Evolutionary conservation across 2,888 invertebrate species (phyloP).

Genomic region (Portevinia maculata): DNA sequence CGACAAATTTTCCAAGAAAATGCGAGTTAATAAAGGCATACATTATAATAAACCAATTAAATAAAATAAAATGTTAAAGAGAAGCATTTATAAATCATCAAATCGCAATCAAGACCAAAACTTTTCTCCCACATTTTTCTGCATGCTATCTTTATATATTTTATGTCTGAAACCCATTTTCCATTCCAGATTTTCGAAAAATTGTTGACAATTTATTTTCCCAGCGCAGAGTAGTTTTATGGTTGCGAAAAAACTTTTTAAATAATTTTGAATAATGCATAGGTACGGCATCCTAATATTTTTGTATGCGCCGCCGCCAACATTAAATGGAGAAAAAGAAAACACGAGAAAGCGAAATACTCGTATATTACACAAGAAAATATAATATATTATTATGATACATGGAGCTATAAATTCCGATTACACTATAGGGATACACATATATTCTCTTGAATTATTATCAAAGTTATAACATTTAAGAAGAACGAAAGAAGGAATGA

Average conservation of each 20-base stretch:
- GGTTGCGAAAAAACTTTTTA: conserved; percentile 60
- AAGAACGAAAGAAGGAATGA: conserved; percentile 53
- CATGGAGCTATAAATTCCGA: conserved; percentile 72
- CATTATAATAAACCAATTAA: no score
- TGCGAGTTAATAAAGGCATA: no score
- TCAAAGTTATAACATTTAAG: conserved; percentile 73
- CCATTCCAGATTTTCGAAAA: conserved; percentile 12
- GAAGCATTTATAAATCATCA: no score
- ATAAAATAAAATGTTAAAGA: no score
- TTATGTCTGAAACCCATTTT: neutral
- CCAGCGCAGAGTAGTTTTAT: conserved; percentile 35
- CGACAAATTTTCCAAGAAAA: no score
- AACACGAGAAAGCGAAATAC: conserved; percentile 32
- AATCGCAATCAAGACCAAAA: neutral
- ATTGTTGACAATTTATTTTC: conserved; percentile 29
- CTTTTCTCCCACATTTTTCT: neutral
- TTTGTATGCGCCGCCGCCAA: conserved; percentile 48
- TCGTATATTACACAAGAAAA: conserved; percentile 39
- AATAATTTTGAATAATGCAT: conserved; percentile 71
- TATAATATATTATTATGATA: conserved; percentile 68
- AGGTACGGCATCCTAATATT: neutral
- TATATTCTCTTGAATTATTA: conserved; percentile 64
- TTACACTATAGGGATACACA: conserved; percentile 64
- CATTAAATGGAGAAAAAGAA: conserved; percentile 41
- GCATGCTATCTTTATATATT: neutral